Conservation (phyloP, 2,888 invertebrate genomes). For the Stenichneumon culpator region DNA sequence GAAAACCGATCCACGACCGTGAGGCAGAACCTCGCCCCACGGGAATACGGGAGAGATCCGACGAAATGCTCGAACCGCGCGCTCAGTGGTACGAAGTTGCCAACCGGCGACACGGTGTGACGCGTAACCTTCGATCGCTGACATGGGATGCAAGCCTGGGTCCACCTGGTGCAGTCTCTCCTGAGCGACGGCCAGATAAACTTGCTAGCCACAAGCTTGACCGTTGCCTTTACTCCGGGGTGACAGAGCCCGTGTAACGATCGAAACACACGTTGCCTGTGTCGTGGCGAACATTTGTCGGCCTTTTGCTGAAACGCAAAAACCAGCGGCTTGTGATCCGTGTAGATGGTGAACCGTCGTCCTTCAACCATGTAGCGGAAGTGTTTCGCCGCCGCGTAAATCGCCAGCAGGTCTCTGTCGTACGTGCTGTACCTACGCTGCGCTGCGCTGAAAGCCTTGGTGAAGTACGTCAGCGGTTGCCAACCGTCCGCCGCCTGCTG, state of each 20-base stretch:
- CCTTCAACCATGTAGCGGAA: slow-evolving; percentile 82
- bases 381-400: slow-evolving; percentile 79
- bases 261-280: slow-evolving; percentile 47
- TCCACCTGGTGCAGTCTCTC: slow-evolving; percentile 73
- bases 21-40: slow-evolving; percentile 29
- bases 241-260: slow-evolving; percentile 70
- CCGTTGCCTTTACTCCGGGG: slow-evolving; percentile 67
- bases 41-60: slow-evolving; percentile 11
- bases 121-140: slow-evolving; percentile 13
- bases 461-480: slow-evolving; percentile 82
- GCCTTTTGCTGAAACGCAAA: slow-evolving; percentile 42
- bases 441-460: slow-evolving; percentile 76
- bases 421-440: slow-evolving; percentile 81
- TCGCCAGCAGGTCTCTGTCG: slow-evolving; percentile 82
- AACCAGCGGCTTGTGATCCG: slow-evolving; percentile 64
- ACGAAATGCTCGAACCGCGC: slow-evolving; percentile 38
- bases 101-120: neutral
- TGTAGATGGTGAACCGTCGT: slow-evolving; percentile 60
- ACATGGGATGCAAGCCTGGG: slow-evolving; percentile 9
- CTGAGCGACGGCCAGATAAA: slow-evolving; percentile 80
- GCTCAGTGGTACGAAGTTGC: neutral
- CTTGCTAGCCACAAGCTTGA: slow-evolving; percentile 74
- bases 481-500: slow-evolving; percentile 60
- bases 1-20: slow-evolving; percentile 38
- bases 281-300: slow-evolving; percentile 55